Base-by-base conservation (phyloP, 2,113 vertebrate genomes). In the Microcebus tavaratra region DNA sequence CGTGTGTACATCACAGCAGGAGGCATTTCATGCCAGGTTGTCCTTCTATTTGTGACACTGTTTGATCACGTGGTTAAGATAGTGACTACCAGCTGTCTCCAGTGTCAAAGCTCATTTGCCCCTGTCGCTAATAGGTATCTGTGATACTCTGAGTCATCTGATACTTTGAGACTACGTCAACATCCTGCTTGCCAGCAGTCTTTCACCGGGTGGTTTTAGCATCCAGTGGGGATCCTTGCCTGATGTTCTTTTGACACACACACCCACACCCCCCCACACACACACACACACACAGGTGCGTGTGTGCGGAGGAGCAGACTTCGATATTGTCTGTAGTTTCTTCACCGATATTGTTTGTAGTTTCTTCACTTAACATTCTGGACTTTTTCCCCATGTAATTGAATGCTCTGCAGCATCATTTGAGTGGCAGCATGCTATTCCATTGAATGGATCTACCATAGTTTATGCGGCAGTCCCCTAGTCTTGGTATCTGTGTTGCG, bases 281-380 rank as follows among this genome's bases (percentile, higher is more conserved):
- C 8, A 3, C 11, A 59, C 25, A 25, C 8, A 6, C 11, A 11
- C 6, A 4, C 72, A 8, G 4, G 4, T 34, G 20, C 6, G 3
- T 78, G 59, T 87, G n/a, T 18, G 4, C 29, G 31, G 83, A 84
- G 65, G 39, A 39, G 1, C 17, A 36, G 17, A 36, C 42, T 63
- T 29, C 6, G 11, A 6, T 72, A 5, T 3, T 10, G 25, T 29
- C 39, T 59, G 11, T 17, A 6, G 1, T 65, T 25, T 50, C 76
- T 59, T 83, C 45, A 8, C 67, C 6, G 11, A 6, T 72, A 5
- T 3, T 10, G 25, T 29, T 45, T 59, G 14, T 13, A 6, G 1
- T 65, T 25, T 50, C 76, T 59, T 83, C 45, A 8, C 67, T 36
- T 75, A 34, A 0, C 21, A 1, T 15, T 13, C 72, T 39, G 34